phyloP scores from a whole-genome alignment of 2,888 invertebrate species.

The Gonocerus acuteangulatus region DNA sequence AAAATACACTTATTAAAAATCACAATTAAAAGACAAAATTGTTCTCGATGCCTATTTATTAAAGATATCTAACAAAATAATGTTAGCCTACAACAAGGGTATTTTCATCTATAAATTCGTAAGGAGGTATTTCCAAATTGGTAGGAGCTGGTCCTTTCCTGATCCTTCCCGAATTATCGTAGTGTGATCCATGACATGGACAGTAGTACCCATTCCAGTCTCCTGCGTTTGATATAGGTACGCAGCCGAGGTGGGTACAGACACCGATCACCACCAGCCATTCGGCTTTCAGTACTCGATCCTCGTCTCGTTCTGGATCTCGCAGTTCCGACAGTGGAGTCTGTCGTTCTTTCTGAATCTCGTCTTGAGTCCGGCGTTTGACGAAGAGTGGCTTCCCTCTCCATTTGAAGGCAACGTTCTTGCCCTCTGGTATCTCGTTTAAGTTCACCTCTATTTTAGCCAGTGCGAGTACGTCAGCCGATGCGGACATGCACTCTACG shows the following conservation, averaged over 20 bases:
- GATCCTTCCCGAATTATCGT: slow-evolving; percentile 95
- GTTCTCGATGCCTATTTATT: too few relatives aligned
- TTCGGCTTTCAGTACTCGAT: slow-evolving; percentile 71
- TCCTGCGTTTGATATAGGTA: slow-evolving; percentile 87
- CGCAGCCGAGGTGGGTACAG: slow-evolving; percentile 95
- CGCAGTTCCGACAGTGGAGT: slow-evolving; percentile 52
- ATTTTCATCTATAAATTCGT: slow-evolving; percentile 63
- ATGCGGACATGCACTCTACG: slow-evolving; percentile 74
- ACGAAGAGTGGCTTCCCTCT: slow-evolving; percentile 82
- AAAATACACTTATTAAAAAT: too few relatives aligned
- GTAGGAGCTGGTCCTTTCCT: slow-evolving; percentile 94
- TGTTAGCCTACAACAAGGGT: slow-evolving; percentile 44
- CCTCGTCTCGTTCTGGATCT: slow-evolving; percentile 76
- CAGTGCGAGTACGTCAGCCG: slow-evolving; percentile 89
- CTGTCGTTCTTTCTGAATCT: slow-evolving; percentile 11
- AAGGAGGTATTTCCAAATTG: slow-evolving; percentile 83
- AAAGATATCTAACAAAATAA: too few relatives aligned
- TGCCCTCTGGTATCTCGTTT: slow-evolving; percentile 83
- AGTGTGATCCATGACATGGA: slow-evolving; percentile 98
- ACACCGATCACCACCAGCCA: slow-evolving; percentile 94
- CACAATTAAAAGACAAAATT: too few relatives aligned
- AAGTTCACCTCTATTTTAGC: slow-evolving; percentile 93
- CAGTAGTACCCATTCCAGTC: slow-evolving; percentile 97
- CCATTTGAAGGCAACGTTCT: slow-evolving; percentile 94
- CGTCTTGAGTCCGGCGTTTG: slow-evolving; percentile 46